A percentile compares a stretch with the other conserved stretches of the same genome.
These are phyloP conservation scores for Syndactyla subalaris DNA, from an alignment of 2,797 vertebrate species.

Conservation along the genomic window DNA sequence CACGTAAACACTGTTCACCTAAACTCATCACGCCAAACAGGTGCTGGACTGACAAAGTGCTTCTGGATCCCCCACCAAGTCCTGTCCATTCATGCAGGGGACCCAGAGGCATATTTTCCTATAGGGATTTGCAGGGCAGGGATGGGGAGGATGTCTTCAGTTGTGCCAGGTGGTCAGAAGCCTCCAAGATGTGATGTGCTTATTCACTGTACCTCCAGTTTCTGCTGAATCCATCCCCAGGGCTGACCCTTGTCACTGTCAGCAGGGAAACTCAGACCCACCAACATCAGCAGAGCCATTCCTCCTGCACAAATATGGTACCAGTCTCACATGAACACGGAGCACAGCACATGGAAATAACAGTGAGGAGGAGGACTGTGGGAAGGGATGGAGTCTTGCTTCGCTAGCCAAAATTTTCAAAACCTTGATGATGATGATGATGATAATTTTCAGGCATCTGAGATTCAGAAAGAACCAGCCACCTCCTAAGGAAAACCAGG, in stretches of 20 bases:
- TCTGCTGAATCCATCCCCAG: not conserved
- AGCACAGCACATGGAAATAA: not conserved
- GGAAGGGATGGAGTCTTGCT: not conserved
- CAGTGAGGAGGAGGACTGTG: fast-evolving
- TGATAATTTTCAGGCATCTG: not conserved
- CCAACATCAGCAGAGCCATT: not conserved
- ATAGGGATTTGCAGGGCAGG: not conserved
- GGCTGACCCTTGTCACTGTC: not conserved
- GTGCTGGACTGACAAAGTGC: not conserved
- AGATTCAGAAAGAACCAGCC: not conserved
- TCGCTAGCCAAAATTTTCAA: not conserved
- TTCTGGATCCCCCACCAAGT: not conserved
- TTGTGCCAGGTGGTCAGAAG: not conserved
- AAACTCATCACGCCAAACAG: not conserved
- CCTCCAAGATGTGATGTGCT: not conserved
- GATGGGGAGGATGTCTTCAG: not conserved
- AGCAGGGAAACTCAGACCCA: not conserved
- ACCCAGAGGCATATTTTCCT: not conserved
- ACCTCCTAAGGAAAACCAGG: not conserved
- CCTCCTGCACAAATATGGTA: not conserved
- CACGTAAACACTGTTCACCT: not conserved
- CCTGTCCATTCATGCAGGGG: not conserved
- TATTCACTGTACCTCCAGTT: not conserved
- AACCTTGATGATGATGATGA: not conserved
- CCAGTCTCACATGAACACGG: fast-evolving